These are phyloP conservation scores for Setipinna tenuifilis DNA, from an alignment of 2,797 vertebrate species.

Conservation along the genomic window DNA sequence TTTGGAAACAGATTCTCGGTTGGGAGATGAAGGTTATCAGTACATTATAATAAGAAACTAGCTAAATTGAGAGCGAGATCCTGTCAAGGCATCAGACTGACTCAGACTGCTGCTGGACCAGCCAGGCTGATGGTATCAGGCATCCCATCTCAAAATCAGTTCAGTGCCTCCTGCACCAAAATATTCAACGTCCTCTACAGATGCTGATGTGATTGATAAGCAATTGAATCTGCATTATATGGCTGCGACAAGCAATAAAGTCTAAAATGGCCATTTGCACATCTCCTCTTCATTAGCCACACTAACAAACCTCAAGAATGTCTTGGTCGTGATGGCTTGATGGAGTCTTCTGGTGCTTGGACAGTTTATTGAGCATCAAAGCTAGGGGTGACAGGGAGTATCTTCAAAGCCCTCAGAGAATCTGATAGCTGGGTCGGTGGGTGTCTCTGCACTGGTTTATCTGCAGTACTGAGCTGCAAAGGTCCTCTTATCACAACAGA, in stretches of 20 bases:
- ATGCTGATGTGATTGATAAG: background rate
- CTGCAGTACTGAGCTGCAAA: slow-evolving; percentile 63
- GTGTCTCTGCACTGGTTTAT: slow-evolving; percentile 70
- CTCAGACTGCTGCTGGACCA: background rate
- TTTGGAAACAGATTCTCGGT: background rate
- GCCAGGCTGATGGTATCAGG: background rate
- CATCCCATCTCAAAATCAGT: background rate
- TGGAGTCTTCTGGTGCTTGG: background rate
- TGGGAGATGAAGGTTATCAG: background rate
- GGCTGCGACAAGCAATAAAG: background rate
- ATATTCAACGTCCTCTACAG: background rate
- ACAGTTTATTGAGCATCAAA: slow-evolving; percentile 59
- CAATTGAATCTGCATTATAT: background rate
- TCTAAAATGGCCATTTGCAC: background rate
- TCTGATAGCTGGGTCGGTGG: slow-evolving; percentile 75
- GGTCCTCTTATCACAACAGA: slow-evolving; percentile 72
- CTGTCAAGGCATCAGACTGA: background rate
- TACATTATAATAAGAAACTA: background rate
- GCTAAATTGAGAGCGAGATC: background rate
- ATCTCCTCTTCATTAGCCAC: background rate
- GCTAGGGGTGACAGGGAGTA: slow-evolving; percentile 65
- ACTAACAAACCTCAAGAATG: background rate
- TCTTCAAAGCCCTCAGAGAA: slow-evolving; percentile 70
- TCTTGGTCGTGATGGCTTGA: background rate
- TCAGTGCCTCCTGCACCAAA: background rate